Conservation (phyloP, 1,140 invertebrate genomes). For the Chionoecetes opilio region DNA sequence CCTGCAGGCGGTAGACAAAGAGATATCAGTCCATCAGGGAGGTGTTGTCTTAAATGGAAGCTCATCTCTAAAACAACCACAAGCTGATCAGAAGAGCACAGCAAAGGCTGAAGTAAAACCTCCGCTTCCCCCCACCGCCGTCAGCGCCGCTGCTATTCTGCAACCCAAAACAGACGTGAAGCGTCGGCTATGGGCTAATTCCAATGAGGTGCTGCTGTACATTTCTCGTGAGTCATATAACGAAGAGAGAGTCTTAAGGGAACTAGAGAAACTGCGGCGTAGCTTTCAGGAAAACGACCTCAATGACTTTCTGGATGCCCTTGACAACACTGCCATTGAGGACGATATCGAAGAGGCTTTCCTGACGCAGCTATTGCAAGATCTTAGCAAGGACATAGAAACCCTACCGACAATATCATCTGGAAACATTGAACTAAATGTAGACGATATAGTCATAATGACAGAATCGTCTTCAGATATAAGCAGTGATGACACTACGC, state of each 20-base stretch:
- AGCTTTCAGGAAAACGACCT: slow-evolving; percentile 80
- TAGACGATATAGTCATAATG: slow-evolving; percentile 34
- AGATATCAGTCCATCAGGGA: not conserved
- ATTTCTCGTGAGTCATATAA: slow-evolving; percentile 81
- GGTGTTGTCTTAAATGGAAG: not conserved
- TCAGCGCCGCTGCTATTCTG: not conserved
- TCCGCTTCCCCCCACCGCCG: slow-evolving; percentile 71
- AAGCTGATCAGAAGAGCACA: slow-evolving; percentile 40
- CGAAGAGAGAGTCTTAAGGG: slow-evolving; percentile 75
- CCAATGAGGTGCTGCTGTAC: slow-evolving; percentile 77
- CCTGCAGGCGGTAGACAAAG: not conserved
- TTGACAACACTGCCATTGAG: slow-evolving; percentile 75
- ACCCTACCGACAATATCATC: not conserved
- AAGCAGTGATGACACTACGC: not conserved
- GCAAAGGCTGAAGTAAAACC: slow-evolving; percentile 69
- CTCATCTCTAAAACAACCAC: not conserved
- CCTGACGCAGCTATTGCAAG: slow-evolving; percentile 72
- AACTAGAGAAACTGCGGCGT: slow-evolving; percentile 75
- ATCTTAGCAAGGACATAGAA: slow-evolving; percentile 76
- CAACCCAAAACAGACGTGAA: slow-evolving; percentile 76
- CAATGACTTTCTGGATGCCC: slow-evolving; percentile 79
- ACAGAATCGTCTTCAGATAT: slow-evolving; percentile 9
- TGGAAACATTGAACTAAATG: slow-evolving; percentile 19
- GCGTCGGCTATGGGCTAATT: slow-evolving; percentile 68
- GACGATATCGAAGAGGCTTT: slow-evolving; percentile 80